Evolutionary conservation across 2,797 vertebrate genomes (phyloP).

Genomic region (Typhlichthys eigenmanni): DNA sequence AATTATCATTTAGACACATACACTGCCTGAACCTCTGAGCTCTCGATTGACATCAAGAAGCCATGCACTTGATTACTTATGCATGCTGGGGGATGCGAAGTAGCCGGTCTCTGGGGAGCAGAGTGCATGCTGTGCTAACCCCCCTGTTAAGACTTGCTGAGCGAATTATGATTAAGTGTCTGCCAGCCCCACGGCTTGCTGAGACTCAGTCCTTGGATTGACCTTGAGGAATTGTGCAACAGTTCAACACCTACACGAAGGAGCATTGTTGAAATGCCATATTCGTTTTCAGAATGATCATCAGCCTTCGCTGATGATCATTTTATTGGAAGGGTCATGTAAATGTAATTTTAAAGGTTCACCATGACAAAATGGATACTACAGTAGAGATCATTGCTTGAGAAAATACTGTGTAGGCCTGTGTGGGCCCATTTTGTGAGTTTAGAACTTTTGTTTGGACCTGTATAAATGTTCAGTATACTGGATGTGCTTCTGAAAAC

Average conservation of each 20-base stretch:
- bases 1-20: constrained; percentile 48
- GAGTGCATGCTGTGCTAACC: constrained; percentile 64
- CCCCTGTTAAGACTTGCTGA: constrained; percentile 60
- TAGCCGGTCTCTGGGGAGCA: constrained; percentile 57
- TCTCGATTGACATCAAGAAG: constrained; percentile 60
- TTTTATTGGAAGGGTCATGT: neutral
- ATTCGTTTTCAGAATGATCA: constrained; percentile 28
- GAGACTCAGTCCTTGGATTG: constrained; percentile 41
- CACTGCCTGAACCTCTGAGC: constrained; percentile 40
- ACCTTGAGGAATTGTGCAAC: constrained; percentile 45
- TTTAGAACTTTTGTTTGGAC: no score
- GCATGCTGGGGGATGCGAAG: constrained; percentile 54
- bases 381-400: no score
- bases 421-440: no score
- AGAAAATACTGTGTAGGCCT: no score
- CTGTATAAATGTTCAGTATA: no score
- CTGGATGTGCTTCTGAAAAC: no score
- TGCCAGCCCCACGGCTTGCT: constrained; percentile 25
- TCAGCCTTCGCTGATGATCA: neutral
- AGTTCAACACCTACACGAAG: constrained; percentile 15
- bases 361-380: no score
- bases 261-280: constrained; percentile 22
- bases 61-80: constrained; percentile 68
- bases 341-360: no score
- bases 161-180: constrained; percentile 59